Evolutionary conservation across 2,113 vertebrate species (phyloP).

Genomic region (Myotis brandtii): DNA sequence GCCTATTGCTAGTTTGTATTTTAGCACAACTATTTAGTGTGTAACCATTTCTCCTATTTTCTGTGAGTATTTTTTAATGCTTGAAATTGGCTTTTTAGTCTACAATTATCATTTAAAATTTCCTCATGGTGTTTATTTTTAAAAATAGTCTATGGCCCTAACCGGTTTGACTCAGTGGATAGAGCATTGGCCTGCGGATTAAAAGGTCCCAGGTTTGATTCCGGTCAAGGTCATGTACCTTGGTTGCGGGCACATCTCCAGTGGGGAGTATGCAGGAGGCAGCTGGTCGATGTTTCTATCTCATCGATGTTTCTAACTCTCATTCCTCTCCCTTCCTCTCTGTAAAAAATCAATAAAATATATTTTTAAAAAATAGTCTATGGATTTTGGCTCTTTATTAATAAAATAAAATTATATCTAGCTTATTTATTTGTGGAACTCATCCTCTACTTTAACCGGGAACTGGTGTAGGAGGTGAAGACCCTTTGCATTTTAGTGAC

Average conservation of each 20-base stretch:
- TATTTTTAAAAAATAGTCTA: neutral
- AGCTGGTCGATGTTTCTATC: too few relatives aligned
- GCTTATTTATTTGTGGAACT: neutral
- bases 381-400: neutral
- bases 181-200: too few relatives aligned
- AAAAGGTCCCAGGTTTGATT: too few relatives aligned
- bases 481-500: neutral
- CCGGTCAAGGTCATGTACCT: too few relatives aligned
- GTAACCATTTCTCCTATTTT: neutral
- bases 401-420: slow-evolving; percentile 10
- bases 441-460: neutral
- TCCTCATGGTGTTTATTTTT: neutral
- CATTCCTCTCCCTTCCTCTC: too few relatives aligned
- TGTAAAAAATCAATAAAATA: too few relatives aligned
- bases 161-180: too few relatives aligned
- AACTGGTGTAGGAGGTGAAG: neutral
- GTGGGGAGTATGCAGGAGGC: too few relatives aligned
- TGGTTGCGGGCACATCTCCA: too few relatives aligned
- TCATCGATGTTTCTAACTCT: too few relatives aligned
- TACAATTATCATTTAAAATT: slow-evolving; percentile 18
- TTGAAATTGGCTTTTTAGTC: slow-evolving; percentile 1
- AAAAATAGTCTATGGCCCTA: neutral
- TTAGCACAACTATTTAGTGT: neutral
- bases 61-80: neutral
- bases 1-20: neutral